A percentile compares a stretch with the other conserved stretches of the same genome.
phyloP scores from a whole-genome alignment of 2,113 vertebrate species.

The Rostratula benghalensis region DNA sequence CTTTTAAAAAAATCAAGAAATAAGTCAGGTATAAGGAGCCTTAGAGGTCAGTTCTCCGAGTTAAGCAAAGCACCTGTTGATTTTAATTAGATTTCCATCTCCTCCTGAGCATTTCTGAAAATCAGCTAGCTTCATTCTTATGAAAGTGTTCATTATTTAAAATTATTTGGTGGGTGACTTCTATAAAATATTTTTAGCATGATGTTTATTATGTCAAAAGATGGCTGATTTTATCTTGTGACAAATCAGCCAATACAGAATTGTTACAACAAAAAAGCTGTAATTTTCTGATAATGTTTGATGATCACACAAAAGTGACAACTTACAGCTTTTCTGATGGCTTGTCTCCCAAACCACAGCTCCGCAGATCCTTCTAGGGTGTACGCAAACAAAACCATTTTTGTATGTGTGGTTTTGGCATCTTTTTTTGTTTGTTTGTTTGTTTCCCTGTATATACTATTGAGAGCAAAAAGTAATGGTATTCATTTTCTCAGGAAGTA shows the following conservation, averaged over 20 bases:
- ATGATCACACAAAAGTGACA: background rate
- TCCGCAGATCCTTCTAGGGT: background rate
- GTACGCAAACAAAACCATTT: background rate
- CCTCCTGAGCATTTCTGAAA: background rate
- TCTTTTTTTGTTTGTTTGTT: background rate
- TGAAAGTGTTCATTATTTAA: background rate
- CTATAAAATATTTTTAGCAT: background rate
- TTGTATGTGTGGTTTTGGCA: background rate
- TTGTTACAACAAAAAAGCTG: background rate
- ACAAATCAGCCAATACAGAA: background rate
- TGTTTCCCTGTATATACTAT: background rate
- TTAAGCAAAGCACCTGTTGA: background rate
- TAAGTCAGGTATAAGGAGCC: background rate
- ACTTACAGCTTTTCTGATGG: background rate
- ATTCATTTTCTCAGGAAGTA: background rate
- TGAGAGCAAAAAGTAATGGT: background rate
- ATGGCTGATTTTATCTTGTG: background rate
- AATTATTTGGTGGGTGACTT: background rate
- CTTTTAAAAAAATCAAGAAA: background rate
- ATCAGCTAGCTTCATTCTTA: background rate
- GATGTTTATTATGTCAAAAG: background rate
- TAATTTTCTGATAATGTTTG: background rate
- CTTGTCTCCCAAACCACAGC: background rate
- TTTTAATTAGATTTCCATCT: background rate
- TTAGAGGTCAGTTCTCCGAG: background rate